phyloP scores from a whole-genome alignment of 1,140 invertebrate genomes.

The Hypsibius dujardini region DNA sequence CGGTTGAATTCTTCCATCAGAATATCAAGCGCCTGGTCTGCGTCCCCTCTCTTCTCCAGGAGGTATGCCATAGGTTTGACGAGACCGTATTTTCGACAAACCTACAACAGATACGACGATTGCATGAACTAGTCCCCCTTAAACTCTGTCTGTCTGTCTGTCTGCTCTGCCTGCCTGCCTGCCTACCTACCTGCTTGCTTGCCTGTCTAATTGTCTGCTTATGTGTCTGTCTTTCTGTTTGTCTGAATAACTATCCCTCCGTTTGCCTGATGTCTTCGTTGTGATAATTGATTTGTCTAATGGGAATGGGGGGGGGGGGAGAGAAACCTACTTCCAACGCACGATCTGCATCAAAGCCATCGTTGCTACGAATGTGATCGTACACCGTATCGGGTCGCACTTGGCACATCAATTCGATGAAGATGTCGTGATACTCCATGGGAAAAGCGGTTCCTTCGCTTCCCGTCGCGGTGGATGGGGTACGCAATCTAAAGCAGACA shows the following conservation, averaged over 20 bases:
- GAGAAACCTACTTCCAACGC: slow-evolving; percentile 30
- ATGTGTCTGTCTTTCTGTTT: too few relatives aligned
- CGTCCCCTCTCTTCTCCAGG: slow-evolving; percentile 39
- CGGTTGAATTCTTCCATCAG: slow-evolving; percentile 30
- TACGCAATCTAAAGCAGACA: background rate
- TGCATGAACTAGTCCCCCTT: too few relatives aligned
- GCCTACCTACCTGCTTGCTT: too few relatives aligned
- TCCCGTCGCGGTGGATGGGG: background rate
- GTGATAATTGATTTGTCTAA: too few relatives aligned
- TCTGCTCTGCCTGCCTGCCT: too few relatives aligned
- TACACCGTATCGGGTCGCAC: slow-evolving; percentile 39
- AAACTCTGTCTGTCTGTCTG: too few relatives aligned
- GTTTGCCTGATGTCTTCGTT: too few relatives aligned
- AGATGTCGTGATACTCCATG: slow-evolving; percentile 29
- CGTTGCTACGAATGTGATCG: slow-evolving; percentile 33
- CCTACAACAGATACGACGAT: slow-evolving; percentile 22
- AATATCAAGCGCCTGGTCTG: slow-evolving; percentile 37
- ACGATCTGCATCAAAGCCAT: slow-evolving; percentile 36
- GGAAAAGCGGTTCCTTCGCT: background rate
- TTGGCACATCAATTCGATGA: slow-evolving; percentile 50
- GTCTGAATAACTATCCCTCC: too few relatives aligned
- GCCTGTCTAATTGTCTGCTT: too few relatives aligned
- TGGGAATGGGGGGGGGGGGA: too few relatives aligned
- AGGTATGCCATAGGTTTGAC: slow-evolving; percentile 39
- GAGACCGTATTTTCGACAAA: slow-evolving; percentile 32